Conservation (phyloP, 2,888 invertebrate species). For the Caenorhabditis doughertyi region DNA sequence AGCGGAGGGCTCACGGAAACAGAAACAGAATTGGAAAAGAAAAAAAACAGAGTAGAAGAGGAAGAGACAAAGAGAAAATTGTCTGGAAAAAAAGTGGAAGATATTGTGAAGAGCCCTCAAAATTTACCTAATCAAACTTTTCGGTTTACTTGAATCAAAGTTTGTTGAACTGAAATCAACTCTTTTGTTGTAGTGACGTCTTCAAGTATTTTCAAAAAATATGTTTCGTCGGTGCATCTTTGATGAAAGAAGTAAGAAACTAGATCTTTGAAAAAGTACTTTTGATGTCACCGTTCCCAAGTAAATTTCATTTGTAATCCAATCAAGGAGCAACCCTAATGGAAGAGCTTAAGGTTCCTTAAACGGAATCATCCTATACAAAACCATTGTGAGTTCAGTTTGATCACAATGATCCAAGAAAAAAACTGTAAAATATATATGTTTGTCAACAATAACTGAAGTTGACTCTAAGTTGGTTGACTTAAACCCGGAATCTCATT, state of each 20-base stretch:
- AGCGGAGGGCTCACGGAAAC: conserved; percentile 38
- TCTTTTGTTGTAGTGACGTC: conserved; percentile 31
- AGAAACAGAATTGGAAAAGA: conserved; percentile 25
- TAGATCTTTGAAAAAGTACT: conserved; percentile 11
- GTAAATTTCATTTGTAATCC: conserved; percentile 31
- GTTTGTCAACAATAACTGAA: not conserved
- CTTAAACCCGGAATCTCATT: conserved; percentile 19
- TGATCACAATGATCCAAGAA: conserved; percentile 20
- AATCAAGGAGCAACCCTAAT: conserved; percentile 17
- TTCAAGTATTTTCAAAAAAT: not conserved
- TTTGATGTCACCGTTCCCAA: conserved; percentile 32
- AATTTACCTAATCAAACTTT: conserved; percentile 18
- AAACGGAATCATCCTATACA: not conserved
- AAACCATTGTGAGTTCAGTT: conserved; percentile 15
- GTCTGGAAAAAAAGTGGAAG: conserved; percentile 38
- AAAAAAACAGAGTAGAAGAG: conserved; percentile 36
- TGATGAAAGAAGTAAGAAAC: not conserved
- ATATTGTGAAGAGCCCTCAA: conserved; percentile 46
- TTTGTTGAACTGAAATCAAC: conserved; percentile 12
- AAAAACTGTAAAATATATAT: conserved; percentile 27
- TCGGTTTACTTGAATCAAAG: conserved; percentile 7
- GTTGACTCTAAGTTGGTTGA: not conserved
- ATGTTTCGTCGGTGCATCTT: conserved; percentile 30
- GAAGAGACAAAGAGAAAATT: conserved; percentile 34
- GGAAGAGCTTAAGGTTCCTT: conserved; percentile 24